Percentiles rank a stretch among this genome's conserved stretches.
Conservation (phyloP, 2,113 vertebrate genomes). For the Forbesichthys agassizii region DNA sequence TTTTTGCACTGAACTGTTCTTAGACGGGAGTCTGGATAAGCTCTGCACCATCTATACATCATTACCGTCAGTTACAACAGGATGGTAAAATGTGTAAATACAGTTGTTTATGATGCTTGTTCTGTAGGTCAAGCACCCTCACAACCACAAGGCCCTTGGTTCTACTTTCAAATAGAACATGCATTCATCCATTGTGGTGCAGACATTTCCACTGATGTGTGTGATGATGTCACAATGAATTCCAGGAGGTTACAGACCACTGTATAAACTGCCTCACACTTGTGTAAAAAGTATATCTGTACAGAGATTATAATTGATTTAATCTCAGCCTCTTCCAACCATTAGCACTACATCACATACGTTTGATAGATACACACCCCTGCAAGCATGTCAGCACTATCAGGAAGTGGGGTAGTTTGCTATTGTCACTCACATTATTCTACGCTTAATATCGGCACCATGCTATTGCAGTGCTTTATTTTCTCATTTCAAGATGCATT, state of each 20-base stretch:
- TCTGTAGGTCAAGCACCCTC: slow-evolving; percentile 33
- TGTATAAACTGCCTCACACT: too few relatives aligned
- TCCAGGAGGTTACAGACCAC: slow-evolving; percentile 38
- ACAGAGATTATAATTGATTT: too few relatives aligned
- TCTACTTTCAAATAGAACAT: slow-evolving; percentile 35
- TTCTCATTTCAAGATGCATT: too few relatives aligned
- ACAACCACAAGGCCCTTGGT: slow-evolving; percentile 33
- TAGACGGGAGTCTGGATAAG: slow-evolving; percentile 52
- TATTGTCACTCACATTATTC: too few relatives aligned
- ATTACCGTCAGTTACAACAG: slow-evolving; percentile 41
- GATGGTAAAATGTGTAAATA: slow-evolving; percentile 43
- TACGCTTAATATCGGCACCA: too few relatives aligned
- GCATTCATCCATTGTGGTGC: slow-evolving; percentile 18
- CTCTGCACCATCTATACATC: slow-evolving; percentile 23
- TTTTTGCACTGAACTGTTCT: slow-evolving; percentile 38
- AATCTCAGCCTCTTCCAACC: too few relatives aligned
- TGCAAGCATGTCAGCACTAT: too few relatives aligned
- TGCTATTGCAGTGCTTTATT: too few relatives aligned
- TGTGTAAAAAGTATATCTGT: too few relatives aligned
- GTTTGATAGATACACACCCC: too few relatives aligned
- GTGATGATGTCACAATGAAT: slow-evolving; percentile 47
- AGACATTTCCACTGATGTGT: slow-evolving; percentile 46
- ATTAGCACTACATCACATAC: too few relatives aligned
- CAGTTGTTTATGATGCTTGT: slow-evolving; percentile 49
- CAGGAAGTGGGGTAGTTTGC: too few relatives aligned